phyloP scores from a whole-genome alignment of 1,140 invertebrate genomes.

The Sinella curviseta region DNA sequence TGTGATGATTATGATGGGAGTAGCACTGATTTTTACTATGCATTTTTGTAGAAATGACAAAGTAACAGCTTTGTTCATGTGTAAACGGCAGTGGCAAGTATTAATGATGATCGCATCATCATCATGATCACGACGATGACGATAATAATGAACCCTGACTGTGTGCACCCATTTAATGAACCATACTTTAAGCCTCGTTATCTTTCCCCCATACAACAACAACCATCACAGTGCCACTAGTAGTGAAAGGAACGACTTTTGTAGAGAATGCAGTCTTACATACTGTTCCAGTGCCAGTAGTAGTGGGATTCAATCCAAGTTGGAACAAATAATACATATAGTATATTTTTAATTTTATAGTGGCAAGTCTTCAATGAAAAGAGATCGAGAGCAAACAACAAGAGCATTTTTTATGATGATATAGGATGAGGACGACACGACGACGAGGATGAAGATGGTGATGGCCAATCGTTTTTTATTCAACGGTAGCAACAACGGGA shows the following conservation, averaged over 20 bases:
- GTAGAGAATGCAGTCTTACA: too few species aligned
- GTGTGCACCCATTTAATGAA: slow-evolving; percentile 14
- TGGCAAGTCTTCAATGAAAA: too few species aligned
- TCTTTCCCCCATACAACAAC: background rate
- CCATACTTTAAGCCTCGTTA: slow-evolving; percentile 5
- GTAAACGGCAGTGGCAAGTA: background rate
- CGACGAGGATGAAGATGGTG: too few species aligned
- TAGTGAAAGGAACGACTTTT: background rate
- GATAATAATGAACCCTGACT: slow-evolving; percentile 2
- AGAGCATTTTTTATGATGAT: too few species aligned
- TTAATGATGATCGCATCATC: background rate
- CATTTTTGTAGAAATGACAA: background rate
- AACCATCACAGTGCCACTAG: background rate
- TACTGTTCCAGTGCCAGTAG: too few species aligned
- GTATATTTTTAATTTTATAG: too few species aligned
- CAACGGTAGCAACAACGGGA: too few species aligned
- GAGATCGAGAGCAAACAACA: too few species aligned
- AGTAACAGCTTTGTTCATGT: background rate
- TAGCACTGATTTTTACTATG: background rate
- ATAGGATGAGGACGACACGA: too few species aligned
- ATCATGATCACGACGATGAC: background rate
- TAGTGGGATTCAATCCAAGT: too few species aligned
- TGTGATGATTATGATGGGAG: background rate
- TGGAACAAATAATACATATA: too few species aligned
- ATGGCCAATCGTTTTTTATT: too few species aligned